These are phyloP conservation scores for Bostrychus sinensis DNA, from an alignment of 2,113 vertebrate species.

Conservation along the genomic window DNA sequence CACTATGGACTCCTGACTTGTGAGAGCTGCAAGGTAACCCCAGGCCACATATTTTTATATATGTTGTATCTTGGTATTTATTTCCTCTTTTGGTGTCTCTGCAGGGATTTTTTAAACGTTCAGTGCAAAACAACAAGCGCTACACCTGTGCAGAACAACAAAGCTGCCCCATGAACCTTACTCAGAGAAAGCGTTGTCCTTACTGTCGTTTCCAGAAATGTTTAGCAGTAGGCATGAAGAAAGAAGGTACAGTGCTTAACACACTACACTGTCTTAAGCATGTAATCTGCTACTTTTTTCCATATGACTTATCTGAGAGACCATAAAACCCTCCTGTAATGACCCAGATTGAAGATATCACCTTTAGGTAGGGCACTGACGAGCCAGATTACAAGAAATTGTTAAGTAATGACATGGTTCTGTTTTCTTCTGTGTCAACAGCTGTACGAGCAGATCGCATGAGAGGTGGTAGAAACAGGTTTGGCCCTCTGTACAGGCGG, in stretches of 20 bases:
- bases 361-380: background rate
- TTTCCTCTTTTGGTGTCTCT: conserved; percentile 1
- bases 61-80: background rate
- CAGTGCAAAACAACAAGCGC: conserved; percentile 83
- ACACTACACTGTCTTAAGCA: background rate
- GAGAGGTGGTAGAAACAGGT: conserved; percentile 84
- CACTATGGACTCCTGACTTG: conserved; percentile 83
- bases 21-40: conserved; percentile 81
- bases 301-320: conserved; percentile 51
- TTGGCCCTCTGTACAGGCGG: conserved; percentile 79
- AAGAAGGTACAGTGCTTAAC: conserved; percentile 71
- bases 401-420: background rate
- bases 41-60: background rate
- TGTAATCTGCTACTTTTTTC: conserved; percentile 11
- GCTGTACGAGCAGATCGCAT: conserved; percentile 82
- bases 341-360: conserved; percentile 42
- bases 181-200: conserved; percentile 83
- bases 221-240: conserved; percentile 83
- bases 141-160: conserved; percentile 81
- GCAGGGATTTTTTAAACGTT: conserved; percentile 85
- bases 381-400: no score
- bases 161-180: conserved; percentile 79
- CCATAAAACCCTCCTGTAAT: conserved; percentile 60
- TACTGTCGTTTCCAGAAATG: conserved; percentile 85
- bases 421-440: conserved; percentile 51